Conservation (phyloP, 2,888 invertebrate species). For the Chaetogeoica ovagalla region DNA sequence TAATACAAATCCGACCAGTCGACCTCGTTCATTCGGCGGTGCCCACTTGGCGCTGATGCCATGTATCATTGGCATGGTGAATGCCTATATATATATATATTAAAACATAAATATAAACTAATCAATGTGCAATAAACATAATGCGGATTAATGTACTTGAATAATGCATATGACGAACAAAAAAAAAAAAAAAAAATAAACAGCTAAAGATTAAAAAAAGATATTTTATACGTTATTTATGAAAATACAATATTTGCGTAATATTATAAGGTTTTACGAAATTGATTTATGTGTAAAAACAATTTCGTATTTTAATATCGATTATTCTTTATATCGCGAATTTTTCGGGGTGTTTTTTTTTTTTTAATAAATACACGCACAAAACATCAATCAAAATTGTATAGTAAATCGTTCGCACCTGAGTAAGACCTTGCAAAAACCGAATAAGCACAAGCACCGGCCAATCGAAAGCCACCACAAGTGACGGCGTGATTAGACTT, state of each 20-base stretch:
- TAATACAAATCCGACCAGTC: constrained; percentile 61
- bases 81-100: constrained; percentile 62
- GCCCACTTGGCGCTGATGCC: constrained; percentile 74
- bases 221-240: not conserved
- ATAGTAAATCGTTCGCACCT: constrained; percentile 50
- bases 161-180: not conserved
- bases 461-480: constrained; percentile 53
- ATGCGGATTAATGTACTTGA: not conserved
- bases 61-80: constrained; percentile 70
- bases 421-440: constrained; percentile 54
- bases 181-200: no score
- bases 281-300: not conserved
- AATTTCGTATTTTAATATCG: no score
- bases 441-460: constrained; percentile 49
- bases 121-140: not conserved
- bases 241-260: not conserved
- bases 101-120: not conserved
- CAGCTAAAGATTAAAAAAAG: no score
- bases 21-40: constrained; percentile 71
- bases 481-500: constrained; percentile 52
- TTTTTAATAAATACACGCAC: not conserved
- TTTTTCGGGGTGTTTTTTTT: no score
- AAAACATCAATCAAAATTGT: not conserved
- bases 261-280: not conserved
- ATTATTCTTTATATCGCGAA: no score